These are phyloP conservation scores for Oncorhynchus nerka DNA, from an alignment of 2,113 vertebrate genomes.

Conservation along the genomic window DNA sequence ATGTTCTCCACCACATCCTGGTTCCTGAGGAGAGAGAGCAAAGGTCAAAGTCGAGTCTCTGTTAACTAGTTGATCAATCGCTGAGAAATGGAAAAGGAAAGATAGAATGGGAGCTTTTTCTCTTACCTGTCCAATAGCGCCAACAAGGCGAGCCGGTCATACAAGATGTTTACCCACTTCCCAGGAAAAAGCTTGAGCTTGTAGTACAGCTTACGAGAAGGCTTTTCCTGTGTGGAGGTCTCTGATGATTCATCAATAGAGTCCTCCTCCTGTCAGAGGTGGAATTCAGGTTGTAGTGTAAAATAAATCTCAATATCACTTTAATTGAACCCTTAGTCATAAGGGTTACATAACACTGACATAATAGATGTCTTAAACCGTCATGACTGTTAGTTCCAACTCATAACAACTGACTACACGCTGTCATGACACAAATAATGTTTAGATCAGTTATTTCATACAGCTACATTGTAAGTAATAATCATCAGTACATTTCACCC, in stretches of 20 bases:
- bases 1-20: conserved; percentile 86
- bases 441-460: no score
- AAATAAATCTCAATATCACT: no score
- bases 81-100: not conserved
- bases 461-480: no score
- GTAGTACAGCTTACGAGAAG: conserved; percentile 87
- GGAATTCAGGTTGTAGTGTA: no score
- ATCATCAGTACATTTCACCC: no score
- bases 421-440: no score
- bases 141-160: conserved; percentile 88
- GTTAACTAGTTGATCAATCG: not conserved
- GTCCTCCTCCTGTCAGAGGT: conserved; percentile 74
- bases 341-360: not conserved
- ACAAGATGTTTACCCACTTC: conserved; percentile 93
- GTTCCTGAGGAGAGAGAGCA: conserved; percentile 69
- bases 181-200: conserved; percentile 91
- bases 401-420: no score
- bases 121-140: conserved; percentile 89
- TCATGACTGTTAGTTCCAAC: no score
- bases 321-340: no score
- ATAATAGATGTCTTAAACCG: not conserved
- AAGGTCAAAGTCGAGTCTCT: no score
- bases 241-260: conserved; percentile 83
- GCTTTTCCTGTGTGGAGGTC: conserved; percentile 84
- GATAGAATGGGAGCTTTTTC: conserved; percentile 3